phyloP scores from a whole-genome alignment of 2,113 vertebrate genomes.

The Donacobius atricapilla region DNA sequence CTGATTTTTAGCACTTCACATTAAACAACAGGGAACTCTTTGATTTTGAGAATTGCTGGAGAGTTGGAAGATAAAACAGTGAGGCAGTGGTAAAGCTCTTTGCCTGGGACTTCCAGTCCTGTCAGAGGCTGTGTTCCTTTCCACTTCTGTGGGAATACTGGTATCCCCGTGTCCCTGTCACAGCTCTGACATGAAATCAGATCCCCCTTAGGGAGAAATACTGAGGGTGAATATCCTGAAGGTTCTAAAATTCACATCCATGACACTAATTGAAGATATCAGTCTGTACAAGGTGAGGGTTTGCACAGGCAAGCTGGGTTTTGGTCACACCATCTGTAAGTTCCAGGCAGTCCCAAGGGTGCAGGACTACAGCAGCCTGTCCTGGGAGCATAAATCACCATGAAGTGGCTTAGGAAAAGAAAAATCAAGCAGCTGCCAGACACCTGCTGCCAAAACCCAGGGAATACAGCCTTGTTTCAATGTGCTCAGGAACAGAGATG shows the following conservation, averaged over 20 bases:
- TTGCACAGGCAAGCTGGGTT: fast-evolving
- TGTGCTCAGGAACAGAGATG: neutral
- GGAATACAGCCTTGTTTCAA: neutral
- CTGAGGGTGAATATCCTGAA: neutral
- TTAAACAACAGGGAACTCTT: neutral
- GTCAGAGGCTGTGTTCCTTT: neutral
- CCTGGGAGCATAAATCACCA: neutral
- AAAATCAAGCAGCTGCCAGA: neutral
- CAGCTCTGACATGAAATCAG: neutral
- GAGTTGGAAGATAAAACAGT: neutral
- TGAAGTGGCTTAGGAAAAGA: neutral
- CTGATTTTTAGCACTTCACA: neutral
- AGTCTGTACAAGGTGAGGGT: neutral
- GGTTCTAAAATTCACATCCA: neutral
- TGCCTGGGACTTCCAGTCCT: neutral
- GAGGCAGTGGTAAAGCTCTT: neutral
- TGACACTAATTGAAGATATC: fast-evolving
- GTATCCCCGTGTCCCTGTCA: neutral
- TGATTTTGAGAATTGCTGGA: neutral
- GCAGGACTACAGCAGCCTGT: neutral
- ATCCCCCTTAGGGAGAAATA: neutral
- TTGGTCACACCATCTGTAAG: neutral
- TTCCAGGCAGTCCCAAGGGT: neutral
- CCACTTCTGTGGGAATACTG: too few species aligned
- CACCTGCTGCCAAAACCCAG: neutral